Evolutionary conservation across 2,113 vertebrate genomes (phyloP).

Genomic region (Pseudorasbora parva): DNA sequence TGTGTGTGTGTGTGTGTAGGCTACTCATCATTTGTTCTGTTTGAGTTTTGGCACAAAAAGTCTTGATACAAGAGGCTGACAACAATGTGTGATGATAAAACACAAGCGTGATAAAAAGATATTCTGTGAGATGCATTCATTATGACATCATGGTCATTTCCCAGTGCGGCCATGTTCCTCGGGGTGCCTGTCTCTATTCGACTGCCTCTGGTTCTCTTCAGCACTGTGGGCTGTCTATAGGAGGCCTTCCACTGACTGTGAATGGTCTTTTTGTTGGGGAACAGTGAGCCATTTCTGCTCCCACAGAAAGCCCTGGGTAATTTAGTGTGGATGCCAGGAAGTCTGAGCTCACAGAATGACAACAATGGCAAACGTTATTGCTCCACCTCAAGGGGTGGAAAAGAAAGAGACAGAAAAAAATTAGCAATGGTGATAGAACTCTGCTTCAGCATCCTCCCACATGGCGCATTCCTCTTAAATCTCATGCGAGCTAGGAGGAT

Average conservation of each 20-base stretch:
- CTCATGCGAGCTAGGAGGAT: constrained; percentile 4
- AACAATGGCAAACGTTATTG: constrained; percentile 94
- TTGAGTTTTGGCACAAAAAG: constrained; percentile 40
- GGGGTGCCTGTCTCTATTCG: constrained; percentile 77
- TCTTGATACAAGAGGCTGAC: constrained; percentile 34
- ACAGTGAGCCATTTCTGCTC: constrained; percentile 89
- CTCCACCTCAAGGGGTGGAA: constrained; percentile 67
- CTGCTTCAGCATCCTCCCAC: constrained; percentile 41
- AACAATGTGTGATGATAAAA: constrained; percentile 60
- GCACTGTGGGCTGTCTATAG: constrained; percentile 70
- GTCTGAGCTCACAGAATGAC: constrained; percentile 88
- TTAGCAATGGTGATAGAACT: constrained; percentile 83
- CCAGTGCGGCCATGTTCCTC: constrained; percentile 81
- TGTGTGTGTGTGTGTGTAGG: too few species aligned
- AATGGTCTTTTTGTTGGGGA: constrained; percentile 94
- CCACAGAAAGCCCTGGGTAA: constrained; percentile 86
- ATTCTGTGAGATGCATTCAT: constrained; percentile 74
- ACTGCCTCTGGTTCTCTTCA: constrained; percentile 58
- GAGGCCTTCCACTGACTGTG: constrained; percentile 78
- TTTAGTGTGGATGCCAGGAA: constrained; percentile 92
- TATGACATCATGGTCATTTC: constrained; percentile 87
- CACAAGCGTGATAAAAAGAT: constrained; percentile 48
- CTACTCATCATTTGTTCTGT: constrained; percentile 57
- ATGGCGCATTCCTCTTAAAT: constrained; percentile 20
- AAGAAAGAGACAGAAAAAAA: constrained; percentile 49